Conservation (phyloP, 2,113 vertebrate species). For the Saguinus imperator region DNA sequence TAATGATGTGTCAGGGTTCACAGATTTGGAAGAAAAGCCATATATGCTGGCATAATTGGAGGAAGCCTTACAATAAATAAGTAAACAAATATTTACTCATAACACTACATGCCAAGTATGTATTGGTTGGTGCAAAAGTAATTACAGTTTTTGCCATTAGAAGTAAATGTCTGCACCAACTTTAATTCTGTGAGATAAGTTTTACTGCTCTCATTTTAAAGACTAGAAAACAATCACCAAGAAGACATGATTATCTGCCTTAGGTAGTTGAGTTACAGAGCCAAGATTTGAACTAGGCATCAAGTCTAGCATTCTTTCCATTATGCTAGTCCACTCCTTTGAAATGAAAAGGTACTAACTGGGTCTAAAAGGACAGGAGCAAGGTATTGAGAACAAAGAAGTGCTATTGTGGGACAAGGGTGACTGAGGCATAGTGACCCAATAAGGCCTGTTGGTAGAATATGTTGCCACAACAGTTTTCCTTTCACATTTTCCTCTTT, state of each 20-base stretch:
- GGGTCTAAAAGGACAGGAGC: not conserved
- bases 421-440: not conserved
- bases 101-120: not conserved
- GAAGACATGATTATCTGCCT: not conserved
- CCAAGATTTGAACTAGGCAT: not conserved
- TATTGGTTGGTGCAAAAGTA: not conserved
- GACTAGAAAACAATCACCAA: not conserved
- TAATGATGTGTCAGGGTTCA: not conserved
- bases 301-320: not conserved
- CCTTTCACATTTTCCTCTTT: constrained; percentile 11
- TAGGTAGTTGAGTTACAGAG: not conserved
- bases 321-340: not conserved
- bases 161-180: too few relatives aligned
- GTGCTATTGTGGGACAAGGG: not conserved
- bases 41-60: not conserved
- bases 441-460: not conserved
- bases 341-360: not conserved
- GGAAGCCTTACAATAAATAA: not conserved
- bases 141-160: too few relatives aligned
- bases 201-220: not conserved
- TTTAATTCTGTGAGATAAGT: not conserved
- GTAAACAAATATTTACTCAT: not conserved
- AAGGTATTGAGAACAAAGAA: not conserved
- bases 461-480: not conserved
- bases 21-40: not conserved